These are phyloP conservation scores for Balanococcus diminutus DNA, from an alignment of 2,888 invertebrate species.

Conservation along the genomic window DNA sequence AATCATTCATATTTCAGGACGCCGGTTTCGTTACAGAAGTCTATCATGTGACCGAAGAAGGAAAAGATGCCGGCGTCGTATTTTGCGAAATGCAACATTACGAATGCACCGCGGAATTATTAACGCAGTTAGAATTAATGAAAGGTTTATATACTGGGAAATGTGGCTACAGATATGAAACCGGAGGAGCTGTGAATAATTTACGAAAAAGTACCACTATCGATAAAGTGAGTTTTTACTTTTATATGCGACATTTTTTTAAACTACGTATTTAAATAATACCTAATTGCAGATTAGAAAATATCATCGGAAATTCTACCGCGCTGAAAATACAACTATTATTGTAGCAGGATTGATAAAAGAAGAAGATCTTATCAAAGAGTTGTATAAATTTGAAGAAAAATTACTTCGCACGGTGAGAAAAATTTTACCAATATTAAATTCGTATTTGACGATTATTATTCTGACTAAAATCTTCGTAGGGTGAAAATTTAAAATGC, in stretches of 20 bases:
- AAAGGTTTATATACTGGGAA: constrained; percentile 78
- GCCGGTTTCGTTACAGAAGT: constrained; percentile 87
- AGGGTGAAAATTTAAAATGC: constrained; percentile 64
- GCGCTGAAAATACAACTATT: constrained; percentile 84
- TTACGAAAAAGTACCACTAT: constrained; percentile 80
- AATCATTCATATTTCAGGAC: constrained; percentile 67
- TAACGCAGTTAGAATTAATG: constrained; percentile 70
- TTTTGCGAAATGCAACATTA: constrained; percentile 93
- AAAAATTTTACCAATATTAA: not conserved
- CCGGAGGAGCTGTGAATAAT: constrained; percentile 85
- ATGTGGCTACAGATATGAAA: constrained; percentile 83
- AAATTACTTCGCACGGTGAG: constrained; percentile 16
- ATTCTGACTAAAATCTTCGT: not conserved
- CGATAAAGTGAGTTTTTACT: constrained; percentile 69
- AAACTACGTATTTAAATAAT: not conserved
- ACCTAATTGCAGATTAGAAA: constrained; percentile 69
- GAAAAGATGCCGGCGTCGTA: constrained; percentile 91
- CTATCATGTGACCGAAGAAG: constrained; percentile 86
- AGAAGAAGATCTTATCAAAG: constrained; percentile 75
- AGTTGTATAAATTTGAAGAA: constrained; percentile 59
- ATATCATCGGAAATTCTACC: constrained; percentile 85
- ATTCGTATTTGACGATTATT: not conserved
- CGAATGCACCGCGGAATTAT: constrained; percentile 79
- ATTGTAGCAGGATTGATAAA: constrained; percentile 83
- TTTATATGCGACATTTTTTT: not conserved